Evolutionary conservation across 2,888 invertebrate genomes (phyloP).

Genomic region (Polyommatus iphigenia): DNA sequence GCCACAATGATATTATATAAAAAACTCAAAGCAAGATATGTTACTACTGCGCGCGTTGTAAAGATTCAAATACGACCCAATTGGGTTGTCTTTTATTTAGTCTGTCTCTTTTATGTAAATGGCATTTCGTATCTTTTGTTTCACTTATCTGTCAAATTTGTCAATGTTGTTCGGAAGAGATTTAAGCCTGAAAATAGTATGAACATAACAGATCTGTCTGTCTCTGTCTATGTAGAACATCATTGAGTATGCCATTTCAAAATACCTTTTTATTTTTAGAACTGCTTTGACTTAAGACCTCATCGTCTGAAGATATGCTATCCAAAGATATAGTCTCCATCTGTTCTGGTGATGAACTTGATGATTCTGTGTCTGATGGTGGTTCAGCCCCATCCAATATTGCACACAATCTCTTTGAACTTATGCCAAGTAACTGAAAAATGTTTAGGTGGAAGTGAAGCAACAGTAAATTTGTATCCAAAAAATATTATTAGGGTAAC

Average conservation of each 20-base stretch:
- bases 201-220: too few relatives aligned
- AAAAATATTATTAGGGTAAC: not conserved
- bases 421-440: slow-evolving; percentile 76
- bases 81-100: too few relatives aligned
- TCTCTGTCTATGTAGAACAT: too few relatives aligned
- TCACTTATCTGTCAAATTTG: too few relatives aligned
- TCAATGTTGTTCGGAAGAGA: too few relatives aligned
- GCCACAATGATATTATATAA: too few relatives aligned
- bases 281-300: slow-evolving; percentile 57
- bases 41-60: too few relatives aligned
- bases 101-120: too few relatives aligned
- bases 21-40: too few relatives aligned
- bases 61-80: too few relatives aligned
- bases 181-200: too few relatives aligned
- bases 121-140: too few relatives aligned
- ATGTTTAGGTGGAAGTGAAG: not conserved
- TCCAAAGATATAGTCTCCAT: slow-evolving; percentile 82
- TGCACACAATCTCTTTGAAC: slow-evolving; percentile 80
- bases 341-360: slow-evolving; percentile 56
- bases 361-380: slow-evolving; percentile 72
- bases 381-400: slow-evolving; percentile 75
- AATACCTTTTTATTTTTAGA: slow-evolving; percentile 59
- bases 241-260: not conserved
- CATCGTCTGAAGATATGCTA: slow-evolving; percentile 81
- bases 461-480: not conserved